These are phyloP conservation scores for Apamea epomidion DNA, from an alignment of 2,888 invertebrate species.

Conservation along the genomic window DNA sequence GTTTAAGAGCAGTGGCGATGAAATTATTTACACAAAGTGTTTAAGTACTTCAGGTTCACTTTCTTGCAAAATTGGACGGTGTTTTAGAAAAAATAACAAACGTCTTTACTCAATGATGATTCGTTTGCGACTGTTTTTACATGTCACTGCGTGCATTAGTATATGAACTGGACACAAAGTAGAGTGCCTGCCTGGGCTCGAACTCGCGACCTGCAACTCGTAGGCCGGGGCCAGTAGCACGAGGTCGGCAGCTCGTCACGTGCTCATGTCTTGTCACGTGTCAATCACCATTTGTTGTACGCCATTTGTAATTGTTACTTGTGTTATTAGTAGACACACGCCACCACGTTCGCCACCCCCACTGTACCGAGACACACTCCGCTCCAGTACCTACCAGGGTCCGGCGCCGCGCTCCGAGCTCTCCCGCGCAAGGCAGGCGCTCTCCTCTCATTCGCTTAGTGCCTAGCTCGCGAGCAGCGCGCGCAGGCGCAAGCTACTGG, in stretches of 20 bases:
- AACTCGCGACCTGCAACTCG: background rate
- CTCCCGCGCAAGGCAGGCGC: constrained; percentile 3
- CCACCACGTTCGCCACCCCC: background rate
- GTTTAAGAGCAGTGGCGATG: too few species aligned
- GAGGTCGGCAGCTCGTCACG: too few species aligned
- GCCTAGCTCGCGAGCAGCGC: constrained; percentile 37
- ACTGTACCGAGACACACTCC: background rate
- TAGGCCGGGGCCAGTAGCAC: background rate
- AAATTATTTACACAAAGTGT: too few species aligned
- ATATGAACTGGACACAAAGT: too few species aligned
- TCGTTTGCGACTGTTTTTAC: too few species aligned
- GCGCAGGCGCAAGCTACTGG: constrained; percentile 27
- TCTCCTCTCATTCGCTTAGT: background rate
- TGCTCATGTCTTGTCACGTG: too few species aligned
- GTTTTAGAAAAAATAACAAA: too few species aligned
- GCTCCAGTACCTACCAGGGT: constrained; percentile 13
- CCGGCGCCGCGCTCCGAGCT: constrained; percentile 6
- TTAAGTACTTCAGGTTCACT: too few species aligned
- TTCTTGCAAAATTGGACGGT: too few species aligned
- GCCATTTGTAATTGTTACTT: too few species aligned
- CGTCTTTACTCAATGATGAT: too few species aligned
- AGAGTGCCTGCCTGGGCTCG: background rate
- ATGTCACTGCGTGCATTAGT: too few species aligned
- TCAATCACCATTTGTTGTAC: background rate
- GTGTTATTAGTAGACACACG: background rate